phyloP scores from a whole-genome alignment of 2,888 invertebrate species.

The Cremastinae sp. region DNA sequence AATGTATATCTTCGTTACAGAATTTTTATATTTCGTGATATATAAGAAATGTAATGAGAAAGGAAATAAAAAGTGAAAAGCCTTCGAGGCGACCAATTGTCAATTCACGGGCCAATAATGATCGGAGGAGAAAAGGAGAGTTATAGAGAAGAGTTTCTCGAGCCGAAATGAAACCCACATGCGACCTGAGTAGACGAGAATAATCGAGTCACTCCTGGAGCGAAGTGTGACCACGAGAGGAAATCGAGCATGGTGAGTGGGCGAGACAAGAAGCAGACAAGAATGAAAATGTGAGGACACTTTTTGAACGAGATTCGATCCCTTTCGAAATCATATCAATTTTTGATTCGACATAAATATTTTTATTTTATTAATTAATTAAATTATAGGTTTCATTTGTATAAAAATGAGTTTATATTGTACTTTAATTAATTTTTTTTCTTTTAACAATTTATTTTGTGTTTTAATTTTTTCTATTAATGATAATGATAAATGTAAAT shows the following conservation, averaged over 20 bases:
- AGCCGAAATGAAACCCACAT: constrained; percentile 33
- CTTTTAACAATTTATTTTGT: too few species aligned
- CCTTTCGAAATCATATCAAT: constrained; percentile 4
- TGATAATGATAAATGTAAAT: too few species aligned
- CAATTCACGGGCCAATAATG: constrained; percentile 15
- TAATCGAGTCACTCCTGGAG: constrained; percentile 41
- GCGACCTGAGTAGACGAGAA: constrained; percentile 27
- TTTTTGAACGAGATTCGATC: constrained; percentile 26
- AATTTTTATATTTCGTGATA: too few species aligned
- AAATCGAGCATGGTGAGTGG: constrained; percentile 47
- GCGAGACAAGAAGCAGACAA: constrained; percentile 52
- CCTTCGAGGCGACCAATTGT: neutral
- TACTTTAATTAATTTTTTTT: too few species aligned
- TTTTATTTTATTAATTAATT: constrained; percentile 7
- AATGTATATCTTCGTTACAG: too few species aligned
- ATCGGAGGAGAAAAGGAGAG: constrained; percentile 7
- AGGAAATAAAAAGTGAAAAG: neutral
- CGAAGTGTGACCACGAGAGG: constrained; percentile 18
- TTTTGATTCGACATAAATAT: neutral
- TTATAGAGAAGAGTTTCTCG: constrained; percentile 36
- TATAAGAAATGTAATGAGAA: too few species aligned
- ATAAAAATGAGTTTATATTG: too few species aligned
- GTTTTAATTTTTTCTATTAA: too few species aligned
- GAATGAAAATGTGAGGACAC: constrained; percentile 42
- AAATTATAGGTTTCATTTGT: too few species aligned